Conservation (phyloP, 2,113 vertebrate species). For the Climacteris rufus region DNA sequence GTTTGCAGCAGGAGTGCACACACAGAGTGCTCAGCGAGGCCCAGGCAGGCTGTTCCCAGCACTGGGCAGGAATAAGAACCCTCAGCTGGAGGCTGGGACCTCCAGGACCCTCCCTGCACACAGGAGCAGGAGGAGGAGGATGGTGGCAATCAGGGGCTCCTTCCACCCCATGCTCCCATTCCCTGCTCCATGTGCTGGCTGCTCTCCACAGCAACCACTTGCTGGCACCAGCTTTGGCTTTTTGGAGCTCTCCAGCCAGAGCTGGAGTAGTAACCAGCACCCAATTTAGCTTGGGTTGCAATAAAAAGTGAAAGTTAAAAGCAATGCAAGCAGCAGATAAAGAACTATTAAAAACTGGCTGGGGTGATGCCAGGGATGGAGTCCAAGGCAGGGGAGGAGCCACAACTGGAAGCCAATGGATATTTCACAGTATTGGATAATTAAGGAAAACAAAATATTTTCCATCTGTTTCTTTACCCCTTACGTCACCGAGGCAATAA, state of each 20-base stretch:
- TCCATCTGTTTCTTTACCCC: slow-evolving; percentile 11
- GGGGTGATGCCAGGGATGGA: slow-evolving; percentile 10
- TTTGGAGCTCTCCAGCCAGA: background rate
- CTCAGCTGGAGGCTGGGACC: background rate
- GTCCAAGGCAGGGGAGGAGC: slow-evolving; percentile 10
- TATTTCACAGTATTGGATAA: background rate
- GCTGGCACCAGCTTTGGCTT: background rate
- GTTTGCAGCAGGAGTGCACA: background rate
- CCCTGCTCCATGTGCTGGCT: background rate
- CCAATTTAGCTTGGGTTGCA: slow-evolving; percentile 30
- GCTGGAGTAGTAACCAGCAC: slow-evolving; percentile 13
- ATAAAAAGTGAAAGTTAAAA: slow-evolving; percentile 56
- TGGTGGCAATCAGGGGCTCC: background rate
- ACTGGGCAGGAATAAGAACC: background rate
- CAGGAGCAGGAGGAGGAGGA: background rate
- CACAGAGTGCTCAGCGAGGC: background rate
- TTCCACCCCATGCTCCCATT: background rate
- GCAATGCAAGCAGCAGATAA: slow-evolving; percentile 14
- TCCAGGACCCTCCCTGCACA: rapidly evolving
- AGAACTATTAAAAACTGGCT: slow-evolving; percentile 39
- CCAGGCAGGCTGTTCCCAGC: background rate
- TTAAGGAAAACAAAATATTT: slow-evolving; percentile 46
- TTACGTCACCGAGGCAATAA: slow-evolving; percentile 9
- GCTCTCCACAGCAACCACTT: background rate
- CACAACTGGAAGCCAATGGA: background rate